Base-by-base conservation (phyloP, 2,113 vertebrate genomes). In the Ceyx melanurus region DNA sequence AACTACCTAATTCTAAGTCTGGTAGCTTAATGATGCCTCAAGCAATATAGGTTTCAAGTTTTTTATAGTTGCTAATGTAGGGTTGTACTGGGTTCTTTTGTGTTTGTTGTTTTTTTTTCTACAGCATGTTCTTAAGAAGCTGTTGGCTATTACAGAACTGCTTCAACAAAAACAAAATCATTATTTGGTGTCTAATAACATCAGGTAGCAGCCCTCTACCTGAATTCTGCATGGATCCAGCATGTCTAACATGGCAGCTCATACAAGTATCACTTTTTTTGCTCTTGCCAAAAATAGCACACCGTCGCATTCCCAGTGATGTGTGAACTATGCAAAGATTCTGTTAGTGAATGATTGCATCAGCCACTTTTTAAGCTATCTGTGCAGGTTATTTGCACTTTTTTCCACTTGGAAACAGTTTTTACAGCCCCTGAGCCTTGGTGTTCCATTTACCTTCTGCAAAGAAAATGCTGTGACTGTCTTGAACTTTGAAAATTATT, bases 161-260 rank as follows among this genome's bases (percentile, higher is more conserved):
- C 99, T 99, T 96, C 99, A 99, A 96, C 99, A 99, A 97, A 99
- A 99, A 97, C 98, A 99, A 98, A 97, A 97, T 96, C 99, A 99
- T 92, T 99, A 99, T 96, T 98, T 98, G 97, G 98, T 98, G 98
- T 98, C 98, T 89, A 99, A 99, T 96, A 99, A 98, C 96, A 98
- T 97, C 98, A 99, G 98, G 99, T 99, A 99, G 99, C 99, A 98
- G 96, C 95, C 93, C 96, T 97, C 45, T 82, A 91, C 88, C 45
- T 82, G 97, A 97, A 96, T 96, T 97, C 95, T 97, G 96, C 97
- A 96, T 98, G 98, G 98, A 98, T 97, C 94, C 97, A 97, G 98
- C 98, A 98, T 98, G 98, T 93, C 96, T 97, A 96, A 93, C 94
- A 97, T 97, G 98, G 97, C 98, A 98, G 98, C 97, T 98, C 97